phyloP scores from a whole-genome alignment of 2,888 invertebrate species.

The Orthosia incerta region DNA sequence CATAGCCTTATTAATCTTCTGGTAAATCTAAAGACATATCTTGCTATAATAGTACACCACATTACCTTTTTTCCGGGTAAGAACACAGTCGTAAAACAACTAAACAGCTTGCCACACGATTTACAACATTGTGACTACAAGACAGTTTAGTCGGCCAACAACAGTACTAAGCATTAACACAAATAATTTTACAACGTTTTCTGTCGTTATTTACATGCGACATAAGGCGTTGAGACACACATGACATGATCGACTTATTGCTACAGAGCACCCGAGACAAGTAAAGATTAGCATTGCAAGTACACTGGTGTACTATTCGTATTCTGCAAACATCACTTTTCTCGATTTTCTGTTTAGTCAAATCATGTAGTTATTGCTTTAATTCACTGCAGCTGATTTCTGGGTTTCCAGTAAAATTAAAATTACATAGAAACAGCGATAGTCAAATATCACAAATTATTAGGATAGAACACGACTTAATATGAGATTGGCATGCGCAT shows the following conservation, averaged over 20 bases:
- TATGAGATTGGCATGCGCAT: too few species aligned
- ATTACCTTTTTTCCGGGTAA: background rate
- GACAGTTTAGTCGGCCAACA: conserved; percentile 14
- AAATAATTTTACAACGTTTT: conserved; percentile 42
- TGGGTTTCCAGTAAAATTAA: too few species aligned
- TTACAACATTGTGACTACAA: conserved; percentile 10
- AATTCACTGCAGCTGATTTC: too few species aligned
- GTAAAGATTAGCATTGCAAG: conserved; percentile 26
- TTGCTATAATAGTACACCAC: background rate
- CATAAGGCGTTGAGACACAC: conserved; percentile 23
- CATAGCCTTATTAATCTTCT: background rate
- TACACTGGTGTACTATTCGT: background rate
- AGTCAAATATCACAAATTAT: too few species aligned
- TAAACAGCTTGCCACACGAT: conserved; percentile 4
- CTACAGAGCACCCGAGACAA: conserved; percentile 25
- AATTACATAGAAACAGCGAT: too few species aligned
- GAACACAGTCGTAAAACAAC: background rate
- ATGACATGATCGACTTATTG: conserved; percentile 43
- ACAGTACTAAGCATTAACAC: conserved; percentile 43
- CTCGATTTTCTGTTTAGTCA: background rate
- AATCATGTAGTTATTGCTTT: too few species aligned
- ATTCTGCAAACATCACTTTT: background rate
- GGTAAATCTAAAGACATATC: background rate
- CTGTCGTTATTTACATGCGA: conserved; percentile 18
- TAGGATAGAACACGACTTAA: too few species aligned